Base-by-base conservation (phyloP, 2,113 vertebrate genomes). In the Stictonetta naevosa region DNA sequence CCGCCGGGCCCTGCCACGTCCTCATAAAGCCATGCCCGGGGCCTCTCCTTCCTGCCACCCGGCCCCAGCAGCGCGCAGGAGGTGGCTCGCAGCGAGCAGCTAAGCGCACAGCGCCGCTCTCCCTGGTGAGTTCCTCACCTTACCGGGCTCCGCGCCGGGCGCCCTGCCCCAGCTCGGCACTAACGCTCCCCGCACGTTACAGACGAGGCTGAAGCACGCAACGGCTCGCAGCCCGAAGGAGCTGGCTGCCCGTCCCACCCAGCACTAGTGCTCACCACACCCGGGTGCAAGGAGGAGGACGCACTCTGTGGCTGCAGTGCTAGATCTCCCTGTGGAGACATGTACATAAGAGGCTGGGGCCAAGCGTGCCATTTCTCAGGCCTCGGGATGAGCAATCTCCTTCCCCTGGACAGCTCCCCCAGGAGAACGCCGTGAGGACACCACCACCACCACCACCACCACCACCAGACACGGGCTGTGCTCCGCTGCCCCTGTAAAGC, bases 241-340 rank as follows among this genome's bases (percentile, higher is more conserved):
- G 29, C 29, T 64, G 20, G 28, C 60, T 38, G 29, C 33, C 11
- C 38, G 59, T 56, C 50, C 50, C 58, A 13, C 44, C 48, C 50
- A 18, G 52, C 33, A 8, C 53, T 4, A 60, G 77, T 14, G 0
- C 20, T 36, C 8, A 22, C 26, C 3, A 0, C 56, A 13, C 13
- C 11, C 33, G 5, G 1, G 22, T 8, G 84, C 64, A 62, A 10
- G 52, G 44, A n/a, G 38, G 15, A 28, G 25, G 36, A 52, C 4
- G 25, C 10, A 1, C 26, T 19, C 28, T 58, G 9, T 1, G 3
- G 5, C 52, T 4, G 1, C 4, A 1, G 71, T 3, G 4, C 4
- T 50, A 34, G 13, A 34, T 40, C 50, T 42, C 17, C 25, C 11
- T 9, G 36, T 2, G 6, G 28, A 48, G 58, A 26, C 50, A 16